Percentiles rank a stretch among this genome's conserved stretches.
phyloP scores from a whole-genome alignment of 2,888 invertebrate species.

The Perithous albicinctus region DNA sequence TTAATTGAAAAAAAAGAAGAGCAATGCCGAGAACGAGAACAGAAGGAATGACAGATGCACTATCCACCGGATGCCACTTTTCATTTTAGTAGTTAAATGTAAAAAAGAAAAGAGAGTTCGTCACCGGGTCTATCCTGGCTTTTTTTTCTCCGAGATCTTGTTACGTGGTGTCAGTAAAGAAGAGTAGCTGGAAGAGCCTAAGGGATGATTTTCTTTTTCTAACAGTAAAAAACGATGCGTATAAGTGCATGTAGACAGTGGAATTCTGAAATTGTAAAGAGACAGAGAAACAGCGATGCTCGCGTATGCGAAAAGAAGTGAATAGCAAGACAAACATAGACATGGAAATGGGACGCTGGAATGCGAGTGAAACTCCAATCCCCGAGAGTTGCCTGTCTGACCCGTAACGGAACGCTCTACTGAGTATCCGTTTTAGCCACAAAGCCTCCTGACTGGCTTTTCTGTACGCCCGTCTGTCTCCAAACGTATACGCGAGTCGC shows the following conservation, averaged over 20 bases:
- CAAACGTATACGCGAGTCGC: slow-evolving; percentile 33
- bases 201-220: too few species aligned
- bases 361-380: slow-evolving; percentile 41
- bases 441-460: slow-evolving; percentile 54
- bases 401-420: slow-evolving; percentile 54
- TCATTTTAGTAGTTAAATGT: background rate
- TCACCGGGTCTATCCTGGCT: too few species aligned
- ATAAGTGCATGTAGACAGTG: background rate
- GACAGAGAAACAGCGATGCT: background rate
- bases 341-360: background rate
- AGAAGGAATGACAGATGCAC: slow-evolving; percentile 14
- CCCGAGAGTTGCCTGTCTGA: slow-evolving; percentile 47
- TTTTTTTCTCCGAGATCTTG: too few species aligned
- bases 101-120: too few species aligned
- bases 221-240: background rate
- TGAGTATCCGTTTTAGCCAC: slow-evolving; percentile 63
- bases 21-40: background rate
- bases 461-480: slow-evolving; percentile 50
- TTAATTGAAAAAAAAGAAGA: background rate
- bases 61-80: background rate
- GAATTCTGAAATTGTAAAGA: background rate
- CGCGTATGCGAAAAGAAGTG: background rate
- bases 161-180: too few species aligned
- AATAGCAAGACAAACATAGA: background rate
- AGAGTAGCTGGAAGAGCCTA: too few species aligned